phyloP scores from a whole-genome alignment of 2,797 vertebrate genomes.

The Pagetopsis macropterus region DNA sequence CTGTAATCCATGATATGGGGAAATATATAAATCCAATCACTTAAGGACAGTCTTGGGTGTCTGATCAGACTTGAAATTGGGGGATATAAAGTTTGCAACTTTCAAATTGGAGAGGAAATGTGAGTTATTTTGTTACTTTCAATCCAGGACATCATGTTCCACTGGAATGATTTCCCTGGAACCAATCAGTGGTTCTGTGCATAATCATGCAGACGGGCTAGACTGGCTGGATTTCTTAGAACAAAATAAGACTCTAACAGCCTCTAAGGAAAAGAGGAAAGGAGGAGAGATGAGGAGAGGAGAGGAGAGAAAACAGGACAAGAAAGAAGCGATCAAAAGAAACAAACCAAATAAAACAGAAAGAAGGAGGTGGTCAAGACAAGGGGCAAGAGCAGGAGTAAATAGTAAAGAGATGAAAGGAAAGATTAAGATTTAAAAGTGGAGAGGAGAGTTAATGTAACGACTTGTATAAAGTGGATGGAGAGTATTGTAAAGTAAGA shows the following conservation, averaged over 20 bases:
- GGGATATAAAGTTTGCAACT: conserved; percentile 56
- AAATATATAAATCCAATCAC: conserved; percentile 57
- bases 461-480: conserved; percentile 35
- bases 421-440: conserved; percentile 7
- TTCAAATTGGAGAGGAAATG: conserved; percentile 46
- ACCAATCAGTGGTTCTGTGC: conserved; percentile 64
- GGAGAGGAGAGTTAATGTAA: conserved; percentile 26
- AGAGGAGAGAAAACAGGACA: not conserved
- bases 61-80: conserved; percentile 52
- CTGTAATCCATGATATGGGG: conserved; percentile 43
- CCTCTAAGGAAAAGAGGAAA: conserved; percentile 26
- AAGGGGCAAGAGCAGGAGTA: conserved; percentile 8
- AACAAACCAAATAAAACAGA: conserved; percentile 18
- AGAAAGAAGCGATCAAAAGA: conserved; percentile 5
- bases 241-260: conserved; percentile 54
- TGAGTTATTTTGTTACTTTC: conserved; percentile 65
- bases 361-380: conserved; percentile 10
- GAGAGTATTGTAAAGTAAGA: conserved; percentile 11
- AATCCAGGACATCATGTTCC: conserved; percentile 68
- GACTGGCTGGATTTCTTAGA: conserved; percentile 61
- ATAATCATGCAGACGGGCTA: conserved; percentile 70
- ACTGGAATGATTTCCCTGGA: conserved; percentile 62
- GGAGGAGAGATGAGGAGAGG: not conserved
- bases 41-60: conserved; percentile 35
- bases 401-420: conserved; percentile 17